These are phyloP conservation scores for Xiphorhynchus elegans DNA, from an alignment of 2,113 vertebrate species.

Conservation along the genomic window DNA sequence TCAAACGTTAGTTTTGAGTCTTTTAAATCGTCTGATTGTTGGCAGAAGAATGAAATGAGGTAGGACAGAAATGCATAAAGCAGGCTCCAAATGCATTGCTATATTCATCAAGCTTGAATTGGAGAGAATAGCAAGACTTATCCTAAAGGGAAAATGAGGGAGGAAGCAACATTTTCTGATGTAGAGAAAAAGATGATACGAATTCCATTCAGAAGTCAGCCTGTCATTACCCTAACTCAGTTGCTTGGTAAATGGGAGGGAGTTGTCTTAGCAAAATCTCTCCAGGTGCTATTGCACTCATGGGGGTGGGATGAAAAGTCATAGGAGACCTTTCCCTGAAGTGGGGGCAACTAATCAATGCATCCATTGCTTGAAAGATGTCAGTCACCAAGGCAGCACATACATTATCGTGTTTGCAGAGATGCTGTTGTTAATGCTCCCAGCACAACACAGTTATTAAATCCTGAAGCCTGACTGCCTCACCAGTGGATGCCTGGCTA, in stretches of 20 bases:
- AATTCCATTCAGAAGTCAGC: not conserved
- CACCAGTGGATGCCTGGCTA: not conserved
- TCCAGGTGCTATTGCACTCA: not conserved
- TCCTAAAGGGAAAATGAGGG: not conserved
- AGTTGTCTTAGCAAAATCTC: not conserved
- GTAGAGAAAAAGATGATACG: not conserved
- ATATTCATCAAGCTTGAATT: not conserved
- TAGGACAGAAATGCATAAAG: not conserved
- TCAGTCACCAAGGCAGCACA: not conserved
- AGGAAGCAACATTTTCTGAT: not conserved
- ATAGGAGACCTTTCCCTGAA: not conserved
- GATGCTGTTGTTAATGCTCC: not conserved
- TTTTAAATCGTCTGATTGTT: constrained; percentile 23
- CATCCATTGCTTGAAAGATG: not conserved
- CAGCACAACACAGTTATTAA: not conserved
- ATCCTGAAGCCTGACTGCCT: not conserved
- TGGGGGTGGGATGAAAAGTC: not conserved
- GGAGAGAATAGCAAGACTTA: not conserved
- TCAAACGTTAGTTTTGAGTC: constrained; percentile 31
- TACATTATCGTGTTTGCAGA: not conserved
- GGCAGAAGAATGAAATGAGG: not conserved
- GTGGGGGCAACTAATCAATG: not conserved
- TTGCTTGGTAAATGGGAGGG: not conserved
- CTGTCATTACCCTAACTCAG: not conserved
- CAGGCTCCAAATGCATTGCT: not conserved